Evolutionary conservation across 92 coral and sea anemone genomes (phyloP).

Genomic region (Plumapathes pennacea): DNA sequence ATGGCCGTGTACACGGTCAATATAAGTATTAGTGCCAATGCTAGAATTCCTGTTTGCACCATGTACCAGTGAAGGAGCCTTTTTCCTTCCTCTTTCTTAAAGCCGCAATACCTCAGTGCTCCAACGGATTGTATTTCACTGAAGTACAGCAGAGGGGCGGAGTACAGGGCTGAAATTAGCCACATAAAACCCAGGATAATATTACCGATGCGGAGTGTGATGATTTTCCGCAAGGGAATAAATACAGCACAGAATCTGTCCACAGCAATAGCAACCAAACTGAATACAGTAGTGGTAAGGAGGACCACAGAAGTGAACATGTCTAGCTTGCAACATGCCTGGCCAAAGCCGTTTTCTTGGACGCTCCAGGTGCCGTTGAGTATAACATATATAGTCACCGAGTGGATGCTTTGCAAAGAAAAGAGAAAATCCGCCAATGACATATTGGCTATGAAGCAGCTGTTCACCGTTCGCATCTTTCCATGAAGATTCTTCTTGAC

Average conservation of each 20-base stretch:
- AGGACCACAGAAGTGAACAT: neutral
- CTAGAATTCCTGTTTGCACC: conserved; percentile 27
- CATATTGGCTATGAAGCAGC: conserved; percentile 28
- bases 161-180: conserved; percentile 7
- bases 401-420: conserved; percentile 18
- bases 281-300: conserved; percentile 9
- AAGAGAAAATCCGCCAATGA: conserved; percentile 22
- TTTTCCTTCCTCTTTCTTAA: neutral
- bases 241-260: conserved; percentile 18
- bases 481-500: conserved; percentile 1
- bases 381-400: conserved; percentile 4
- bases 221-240: conserved; percentile 10
- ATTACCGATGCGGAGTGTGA: conserved; percentile 18
- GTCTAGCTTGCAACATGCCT: neutral
- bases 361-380: conserved; percentile 7
- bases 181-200: conserved; percentile 11
- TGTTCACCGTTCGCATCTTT: conserved; percentile 17
- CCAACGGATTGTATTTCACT: neutral
- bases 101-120: neutral
- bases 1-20: conserved; percentile 22
- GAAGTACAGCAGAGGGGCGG: conserved; percentile 19
- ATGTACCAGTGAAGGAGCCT: conserved; percentile 20
- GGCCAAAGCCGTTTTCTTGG: neutral
- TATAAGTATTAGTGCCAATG: conserved; percentile 8
- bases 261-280: conserved; percentile 24